These are phyloP conservation scores for Xyliphius kryptos DNA, from an alignment of 2,113 vertebrate species.

Conservation along the genomic window DNA sequence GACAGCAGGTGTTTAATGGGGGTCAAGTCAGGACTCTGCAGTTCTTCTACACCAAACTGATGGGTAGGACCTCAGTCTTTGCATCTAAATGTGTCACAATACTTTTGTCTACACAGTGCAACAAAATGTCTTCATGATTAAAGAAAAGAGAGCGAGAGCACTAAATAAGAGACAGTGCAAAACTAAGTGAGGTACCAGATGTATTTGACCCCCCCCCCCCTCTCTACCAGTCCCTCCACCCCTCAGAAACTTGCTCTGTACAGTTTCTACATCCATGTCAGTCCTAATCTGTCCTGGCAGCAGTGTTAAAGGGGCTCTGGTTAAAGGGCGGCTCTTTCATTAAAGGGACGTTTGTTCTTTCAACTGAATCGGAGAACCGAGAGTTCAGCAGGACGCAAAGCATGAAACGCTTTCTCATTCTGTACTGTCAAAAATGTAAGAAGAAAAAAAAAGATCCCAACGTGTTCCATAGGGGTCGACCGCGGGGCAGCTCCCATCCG, in stretches of 20 bases:
- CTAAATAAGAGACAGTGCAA: slow-evolving; percentile 8
- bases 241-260: background rate
- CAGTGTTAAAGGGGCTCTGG: slow-evolving; percentile 15
- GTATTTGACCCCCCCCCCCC: too few species aligned
- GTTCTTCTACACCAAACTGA: too few species aligned
- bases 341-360: slow-evolving; percentile 19
- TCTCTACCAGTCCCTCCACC: background rate
- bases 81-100: too few species aligned
- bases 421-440: background rate
- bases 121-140: too few species aligned
- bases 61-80: too few species aligned
- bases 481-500: too few species aligned
- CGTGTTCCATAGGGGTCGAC: background rate
- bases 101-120: too few species aligned
- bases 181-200: slow-evolving; percentile 1
- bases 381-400: background rate
- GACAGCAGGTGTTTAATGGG: too few species aligned
- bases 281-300: background rate
- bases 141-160: too few species aligned
- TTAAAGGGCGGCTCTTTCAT: slow-evolving; percentile 34
- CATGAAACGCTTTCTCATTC: background rate
- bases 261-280: background rate
- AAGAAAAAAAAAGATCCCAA: background rate
- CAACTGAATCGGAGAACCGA: background rate
- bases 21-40: too few species aligned